Base-by-base conservation (phyloP, 2,888 invertebrate species). In the Dynastes hyllus region DNA sequence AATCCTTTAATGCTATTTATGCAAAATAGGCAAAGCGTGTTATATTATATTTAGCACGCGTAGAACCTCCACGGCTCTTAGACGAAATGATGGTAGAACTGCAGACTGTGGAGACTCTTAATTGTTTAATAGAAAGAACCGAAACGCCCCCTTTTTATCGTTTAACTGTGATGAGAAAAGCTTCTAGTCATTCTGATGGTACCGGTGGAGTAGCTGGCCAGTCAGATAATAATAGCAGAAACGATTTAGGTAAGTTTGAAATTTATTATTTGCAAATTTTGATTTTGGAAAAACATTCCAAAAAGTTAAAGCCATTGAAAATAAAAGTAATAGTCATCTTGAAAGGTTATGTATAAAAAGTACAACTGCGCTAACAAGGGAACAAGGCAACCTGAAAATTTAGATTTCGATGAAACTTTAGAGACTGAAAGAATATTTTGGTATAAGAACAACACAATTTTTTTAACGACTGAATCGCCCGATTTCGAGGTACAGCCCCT, bases 131-230 rank as follows among this genome's bases (percentile, higher is more conserved):
- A 84, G 98, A 99, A 89, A 92, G 99, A 80, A 98, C 98, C 0
- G 98, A 99, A 91, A 98, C 98, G 0, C 98, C 99, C 37, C 99
- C 99, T 3, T 99, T 98, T 90, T 99, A 98, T 90, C 93, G 99
- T 55, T 92, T 98, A 85, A 98, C 97, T 1, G 95, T 95, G 84
- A 95, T 97, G 95, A 90, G 97, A 70, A 97, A 97, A 88, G 95
- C 96, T 32, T 96, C 96, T 13, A 96, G 96, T 76, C 95, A 95
- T 87, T 94, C 94, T 8, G 93, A 93, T 88, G 92, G 92, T 84
- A 87, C 89, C 16, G 89, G 89, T 78, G 90, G 88, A 1, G 90
- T 91, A 8, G 90, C 89, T 16, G 90, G 90, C 75, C 90, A 91
- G 69, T 88, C 89, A 0, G 91, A 91, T 85, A 90, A 90, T 22